These are phyloP conservation scores for Mirounga angustirostris DNA, from an alignment of 2,113 vertebrate genomes.

Conservation along the genomic window DNA sequence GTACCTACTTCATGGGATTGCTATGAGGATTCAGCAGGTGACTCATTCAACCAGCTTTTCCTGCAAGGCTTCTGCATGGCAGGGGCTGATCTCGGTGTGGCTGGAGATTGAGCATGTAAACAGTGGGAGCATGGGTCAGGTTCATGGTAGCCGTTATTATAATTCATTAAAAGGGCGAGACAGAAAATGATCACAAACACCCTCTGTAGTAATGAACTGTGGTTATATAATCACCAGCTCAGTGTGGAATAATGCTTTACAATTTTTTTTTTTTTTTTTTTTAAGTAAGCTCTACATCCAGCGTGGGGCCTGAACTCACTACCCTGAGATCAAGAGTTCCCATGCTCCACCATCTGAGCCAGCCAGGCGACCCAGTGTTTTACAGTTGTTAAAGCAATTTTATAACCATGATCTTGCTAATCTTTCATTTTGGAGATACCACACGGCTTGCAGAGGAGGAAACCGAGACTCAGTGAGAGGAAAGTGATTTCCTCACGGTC, in stretches of 20 bases:
- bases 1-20: background rate
- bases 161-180: background rate
- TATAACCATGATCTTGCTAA: background rate
- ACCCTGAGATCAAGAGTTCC: background rate
- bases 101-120: background rate
- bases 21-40: accelerated
- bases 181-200: background rate
- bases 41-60: accelerated
- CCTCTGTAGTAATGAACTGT: background rate
- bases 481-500: background rate
- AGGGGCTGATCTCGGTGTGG: background rate
- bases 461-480: background rate
- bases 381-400: background rate
- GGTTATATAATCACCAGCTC: background rate
- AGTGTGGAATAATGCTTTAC: accelerated
- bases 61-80: background rate
- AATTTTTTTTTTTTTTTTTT: background rate
- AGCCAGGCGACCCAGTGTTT: background rate
- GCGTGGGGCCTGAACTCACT: background rate
- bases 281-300: background rate
- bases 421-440: background rate
- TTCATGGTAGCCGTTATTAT: background rate
- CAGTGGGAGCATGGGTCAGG: background rate
- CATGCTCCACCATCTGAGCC: background rate
- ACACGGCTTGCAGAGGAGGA: background rate